Conservation (phyloP, 2,113 vertebrate species). For the Rostratula benghalensis region DNA sequence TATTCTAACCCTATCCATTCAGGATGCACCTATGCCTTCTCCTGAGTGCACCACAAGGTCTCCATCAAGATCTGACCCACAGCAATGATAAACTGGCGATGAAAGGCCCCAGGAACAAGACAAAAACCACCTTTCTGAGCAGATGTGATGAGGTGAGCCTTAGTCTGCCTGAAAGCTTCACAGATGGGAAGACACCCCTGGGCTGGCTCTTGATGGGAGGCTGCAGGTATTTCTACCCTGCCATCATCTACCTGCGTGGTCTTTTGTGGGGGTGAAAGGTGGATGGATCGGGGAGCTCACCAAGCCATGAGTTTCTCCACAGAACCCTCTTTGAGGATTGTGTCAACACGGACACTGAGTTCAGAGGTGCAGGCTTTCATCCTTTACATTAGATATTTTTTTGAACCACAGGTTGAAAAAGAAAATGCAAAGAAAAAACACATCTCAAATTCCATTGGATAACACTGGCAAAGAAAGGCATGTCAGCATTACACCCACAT, state of each 20-base stretch:
- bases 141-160: neutral
- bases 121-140: neutral
- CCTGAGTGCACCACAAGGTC: neutral
- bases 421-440: constrained; percentile 38
- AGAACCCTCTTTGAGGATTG: neutral
- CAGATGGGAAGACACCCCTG: fast-evolving
- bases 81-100: neutral
- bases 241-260: neutral
- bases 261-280: neutral
- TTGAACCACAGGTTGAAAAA: neutral
- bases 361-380: neutral
- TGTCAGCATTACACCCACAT: neutral
- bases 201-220: neutral
- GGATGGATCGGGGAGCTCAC: neutral
- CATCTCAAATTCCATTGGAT: constrained; percentile 2
- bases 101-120: neutral
- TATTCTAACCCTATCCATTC: neutral
- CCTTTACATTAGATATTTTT: neutral
- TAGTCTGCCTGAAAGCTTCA: neutral
- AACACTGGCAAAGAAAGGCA: neutral
- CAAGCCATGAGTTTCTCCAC: neutral
- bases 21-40: neutral
- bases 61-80: neutral
- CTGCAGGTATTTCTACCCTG: neutral
- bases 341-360: neutral